These are phyloP conservation scores for Riptortus pedestris DNA, from an alignment of 1,140 invertebrate species.

Conservation along the genomic window DNA sequence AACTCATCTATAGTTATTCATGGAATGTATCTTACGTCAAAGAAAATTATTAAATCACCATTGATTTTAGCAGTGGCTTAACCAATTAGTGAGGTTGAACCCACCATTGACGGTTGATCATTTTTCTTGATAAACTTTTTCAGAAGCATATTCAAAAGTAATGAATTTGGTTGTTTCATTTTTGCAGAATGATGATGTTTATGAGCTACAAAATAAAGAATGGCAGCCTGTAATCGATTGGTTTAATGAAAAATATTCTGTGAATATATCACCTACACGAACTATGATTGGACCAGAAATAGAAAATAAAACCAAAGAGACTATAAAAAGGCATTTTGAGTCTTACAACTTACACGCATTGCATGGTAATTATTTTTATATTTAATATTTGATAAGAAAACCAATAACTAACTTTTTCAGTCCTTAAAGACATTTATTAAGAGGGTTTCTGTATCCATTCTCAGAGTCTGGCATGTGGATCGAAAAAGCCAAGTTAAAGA, in stretches of 20 bases:
- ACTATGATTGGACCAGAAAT: slow-evolving; percentile 56
- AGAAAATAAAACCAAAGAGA: slow-evolving; percentile 47
- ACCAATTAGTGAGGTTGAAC: background rate
- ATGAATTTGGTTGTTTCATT: slow-evolving; percentile 5
- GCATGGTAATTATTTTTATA: background rate
- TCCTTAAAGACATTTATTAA: no score
- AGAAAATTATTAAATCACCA: no score
- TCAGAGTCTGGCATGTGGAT: background rate
- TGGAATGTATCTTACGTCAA: no score
- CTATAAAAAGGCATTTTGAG: slow-evolving; percentile 56
- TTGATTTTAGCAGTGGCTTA: no score
- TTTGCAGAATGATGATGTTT: slow-evolving; percentile 57
- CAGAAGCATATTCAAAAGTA: background rate
- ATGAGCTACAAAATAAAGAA: slow-evolving; percentile 60
- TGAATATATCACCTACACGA: slow-evolving; percentile 58
- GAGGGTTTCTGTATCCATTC: background rate
- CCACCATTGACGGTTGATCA: background rate
- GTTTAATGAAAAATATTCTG: slow-evolving; percentile 69
- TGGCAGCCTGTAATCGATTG: slow-evolving; percentile 84
- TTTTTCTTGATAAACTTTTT: slow-evolving; percentile 18
- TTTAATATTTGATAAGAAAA: background rate
- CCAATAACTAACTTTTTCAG: background rate
- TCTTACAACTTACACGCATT: slow-evolving; percentile 57
- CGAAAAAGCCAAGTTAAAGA: background rate
- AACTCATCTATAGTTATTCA: no score